Conservation (phyloP, 2,113 vertebrate species). For the Apistogramma diplotaenia region DNA sequence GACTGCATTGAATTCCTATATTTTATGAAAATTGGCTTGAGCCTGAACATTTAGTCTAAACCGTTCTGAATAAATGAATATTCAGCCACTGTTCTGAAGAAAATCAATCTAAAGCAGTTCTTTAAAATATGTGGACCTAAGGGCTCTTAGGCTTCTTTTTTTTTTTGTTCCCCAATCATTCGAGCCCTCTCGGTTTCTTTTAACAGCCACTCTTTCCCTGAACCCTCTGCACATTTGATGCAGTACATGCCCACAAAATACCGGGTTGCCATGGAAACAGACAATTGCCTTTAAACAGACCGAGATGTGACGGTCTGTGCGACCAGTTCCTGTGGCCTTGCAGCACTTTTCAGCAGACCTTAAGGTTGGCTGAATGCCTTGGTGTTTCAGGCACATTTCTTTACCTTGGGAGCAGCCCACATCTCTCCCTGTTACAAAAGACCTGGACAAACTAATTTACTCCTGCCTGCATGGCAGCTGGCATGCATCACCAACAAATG, state of each 20-base stretch:
- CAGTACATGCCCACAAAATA: conserved; percentile 49
- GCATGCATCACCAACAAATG: not conserved
- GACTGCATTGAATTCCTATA: not conserved
- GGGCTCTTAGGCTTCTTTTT: not conserved
- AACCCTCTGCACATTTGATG: conserved; percentile 35
- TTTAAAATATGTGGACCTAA: not conserved
- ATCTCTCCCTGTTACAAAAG: not conserved
- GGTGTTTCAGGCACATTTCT: not conserved
- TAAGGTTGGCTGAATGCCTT: conserved; percentile 21
- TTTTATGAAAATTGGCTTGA: not conserved
- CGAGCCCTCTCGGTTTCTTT: conserved; percentile 35
- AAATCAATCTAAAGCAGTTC: not conserved
- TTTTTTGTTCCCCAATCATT: not conserved
- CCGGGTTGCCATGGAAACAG: conserved; percentile 74
- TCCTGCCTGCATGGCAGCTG: not conserved
- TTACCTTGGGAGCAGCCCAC: not conserved
- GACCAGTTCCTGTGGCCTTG: conserved; percentile 53
- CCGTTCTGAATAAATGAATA: not conserved
- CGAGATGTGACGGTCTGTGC: conserved; percentile 34
- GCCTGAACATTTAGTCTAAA: not conserved
- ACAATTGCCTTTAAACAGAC: conserved; percentile 65
- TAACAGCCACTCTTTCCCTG: conserved; percentile 19
- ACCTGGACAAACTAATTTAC: not conserved
- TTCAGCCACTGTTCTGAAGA: not conserved
- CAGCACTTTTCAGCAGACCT: conserved; percentile 36